These are phyloP conservation scores for Ictalurus furcatus DNA, from an alignment of 2,113 vertebrate species.

Conservation along the genomic window DNA sequence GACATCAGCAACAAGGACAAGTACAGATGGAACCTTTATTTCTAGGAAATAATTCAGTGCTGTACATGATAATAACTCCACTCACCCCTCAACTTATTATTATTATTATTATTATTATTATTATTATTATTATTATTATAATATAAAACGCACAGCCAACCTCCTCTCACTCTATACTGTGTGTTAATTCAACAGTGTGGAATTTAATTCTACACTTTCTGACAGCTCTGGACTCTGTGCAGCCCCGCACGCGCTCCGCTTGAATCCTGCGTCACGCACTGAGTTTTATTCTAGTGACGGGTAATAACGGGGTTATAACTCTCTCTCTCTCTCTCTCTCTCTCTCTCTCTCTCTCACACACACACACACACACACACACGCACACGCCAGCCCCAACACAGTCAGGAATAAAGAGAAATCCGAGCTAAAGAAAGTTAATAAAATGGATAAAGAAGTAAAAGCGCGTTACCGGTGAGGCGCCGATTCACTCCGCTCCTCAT, in stretches of 20 bases:
- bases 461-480: slow-evolving; percentile 17
- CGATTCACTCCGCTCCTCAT: slow-evolving; percentile 13
- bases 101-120: background rate
- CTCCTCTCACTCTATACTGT: background rate
- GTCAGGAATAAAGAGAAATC: background rate
- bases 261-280: background rate
- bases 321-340: too few relatives aligned
- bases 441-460: background rate
- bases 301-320: background rate
- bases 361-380: background rate
- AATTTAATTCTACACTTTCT: background rate
- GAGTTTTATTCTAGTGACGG: background rate
- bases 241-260: background rate
- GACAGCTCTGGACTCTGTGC: background rate
- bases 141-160: background rate
- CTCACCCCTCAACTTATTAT: background rate
- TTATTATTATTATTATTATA: background rate
- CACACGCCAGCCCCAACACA: background rate
- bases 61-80: background rate
- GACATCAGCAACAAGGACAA: background rate
- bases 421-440: background rate
- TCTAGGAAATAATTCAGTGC: background rate
- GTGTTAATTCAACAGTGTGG: background rate
- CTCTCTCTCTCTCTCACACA: too few relatives aligned
- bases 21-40: background rate